Evolutionary conservation across 2,888 invertebrate genomes (phyloP).

Genomic region (Saturnia japonica): DNA sequence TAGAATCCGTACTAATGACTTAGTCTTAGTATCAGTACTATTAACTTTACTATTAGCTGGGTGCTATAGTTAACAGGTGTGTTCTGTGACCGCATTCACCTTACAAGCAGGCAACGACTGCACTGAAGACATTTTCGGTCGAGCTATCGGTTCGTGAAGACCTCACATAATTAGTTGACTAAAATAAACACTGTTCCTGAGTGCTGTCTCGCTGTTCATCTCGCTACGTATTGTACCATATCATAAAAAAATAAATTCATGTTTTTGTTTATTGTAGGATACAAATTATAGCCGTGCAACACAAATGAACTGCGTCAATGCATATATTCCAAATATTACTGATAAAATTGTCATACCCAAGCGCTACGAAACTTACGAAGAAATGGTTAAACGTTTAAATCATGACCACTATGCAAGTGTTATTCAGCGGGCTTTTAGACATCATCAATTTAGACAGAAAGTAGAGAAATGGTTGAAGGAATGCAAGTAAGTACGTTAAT

Average conservation of each 20-base stretch:
- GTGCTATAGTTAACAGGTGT: too few relatives aligned
- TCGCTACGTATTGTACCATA: too few relatives aligned
- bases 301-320: slow-evolving; percentile 82
- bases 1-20: too few relatives aligned
- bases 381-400: slow-evolving; percentile 81
- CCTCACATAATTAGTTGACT: too few relatives aligned
- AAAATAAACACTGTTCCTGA: too few relatives aligned
- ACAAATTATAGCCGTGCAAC: slow-evolving; percentile 81
- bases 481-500: slow-evolving; percentile 54
- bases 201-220: too few relatives aligned
- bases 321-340: slow-evolving; percentile 82
- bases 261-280: slow-evolving; percentile 55
- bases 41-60: too few relatives aligned
- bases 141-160: too few relatives aligned
- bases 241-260: not conserved
- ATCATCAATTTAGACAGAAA: slow-evolving; percentile 77
- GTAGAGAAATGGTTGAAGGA: slow-evolving; percentile 62
- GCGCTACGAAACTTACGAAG: slow-evolving; percentile 85
- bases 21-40: too few relatives aligned
- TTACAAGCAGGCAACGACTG: too few relatives aligned
- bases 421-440: slow-evolving; percentile 85
- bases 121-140: too few relatives aligned
- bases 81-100: too few relatives aligned
- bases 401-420: slow-evolving; percentile 80
- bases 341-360: slow-evolving; percentile 84